Base-by-base conservation (phyloP, 2,888 invertebrate genomes). In the Gastrophysa polygoni region DNA sequence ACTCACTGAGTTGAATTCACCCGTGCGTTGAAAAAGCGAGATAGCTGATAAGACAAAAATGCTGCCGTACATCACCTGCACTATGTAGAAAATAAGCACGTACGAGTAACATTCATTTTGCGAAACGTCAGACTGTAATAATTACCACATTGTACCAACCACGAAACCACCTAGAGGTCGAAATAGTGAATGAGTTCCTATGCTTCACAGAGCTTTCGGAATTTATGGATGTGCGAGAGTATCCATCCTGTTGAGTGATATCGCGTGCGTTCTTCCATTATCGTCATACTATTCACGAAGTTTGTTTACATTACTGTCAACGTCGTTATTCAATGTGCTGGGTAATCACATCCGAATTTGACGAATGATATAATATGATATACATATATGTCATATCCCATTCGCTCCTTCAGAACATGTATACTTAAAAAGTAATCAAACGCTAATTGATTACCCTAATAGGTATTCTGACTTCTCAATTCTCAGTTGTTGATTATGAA, bases 1-100 rank as follows among this genome's bases (percentile, higher is more conserved):
- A 29, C 49, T 7, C 5, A 3, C 16, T 14, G 20, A 34, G 20
- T 17, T 8, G 4, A 52, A 7, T 38, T 49, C 16, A 49, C 2
- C 11, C 28, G 1, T 6, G 6, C 18, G 20, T 34, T 21, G n/a
- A 10, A 44, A 54, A 54, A 43, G 24, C 24, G 24, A 21, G 52
- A 18, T 24, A n/a, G 54, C 43, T 32, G 61, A 62, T 62, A 49
- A 57, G 52, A 59, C 34, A 60, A 43, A 52, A 29, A 20, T 62
- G 48, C 56, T 32, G 57, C 58, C 58, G 28, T 63, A 67, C 57
- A 65, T 65, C 59, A 60, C 61, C 51, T 50, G 44, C 54, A 38
- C 60, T 44, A 60, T 67, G 43, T 51, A 59, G 63, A 67, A 67
- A 67, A 67, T 65, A 63, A 65, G 64, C 67, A 67, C 67, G 64